A percentile compares a stretch with the other conserved stretches of the same genome.
These are phyloP conservation scores for Rhinatrema bivittatum DNA, from an alignment of 2,797 vertebrate species.

Conservation along the genomic window DNA sequence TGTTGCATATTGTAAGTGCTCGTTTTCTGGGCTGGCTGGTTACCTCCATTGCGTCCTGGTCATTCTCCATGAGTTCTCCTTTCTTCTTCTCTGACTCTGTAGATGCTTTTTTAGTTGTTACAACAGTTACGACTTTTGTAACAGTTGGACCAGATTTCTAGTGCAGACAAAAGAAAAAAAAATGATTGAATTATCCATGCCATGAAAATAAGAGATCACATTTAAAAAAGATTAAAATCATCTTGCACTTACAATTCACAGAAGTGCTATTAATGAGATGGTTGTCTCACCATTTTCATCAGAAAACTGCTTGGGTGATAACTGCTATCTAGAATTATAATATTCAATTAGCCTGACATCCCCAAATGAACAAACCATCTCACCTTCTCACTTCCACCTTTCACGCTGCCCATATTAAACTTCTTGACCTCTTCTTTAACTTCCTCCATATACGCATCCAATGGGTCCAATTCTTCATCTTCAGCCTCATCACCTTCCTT, in stretches of 20 bases:
- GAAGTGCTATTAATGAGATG: too few relatives aligned
- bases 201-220: neutral
- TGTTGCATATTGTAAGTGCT: too few relatives aligned
- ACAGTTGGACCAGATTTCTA: slow-evolving; percentile 86
- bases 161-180: slow-evolving; percentile 6
- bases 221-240: neutral
- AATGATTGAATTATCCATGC: rapidly evolving
- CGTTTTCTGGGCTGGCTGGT: too few relatives aligned
- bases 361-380: neutral
- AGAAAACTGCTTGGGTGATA: too few relatives aligned
- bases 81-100: slow-evolving; percentile 86
- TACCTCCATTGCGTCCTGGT: slow-evolving; percentile 98
- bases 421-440: slow-evolving; percentile 98
- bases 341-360: neutral
- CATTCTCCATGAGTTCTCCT: slow-evolving; percentile 97
- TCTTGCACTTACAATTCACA: neutral
- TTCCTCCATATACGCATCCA: slow-evolving; percentile 98
- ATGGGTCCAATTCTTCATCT: slow-evolving; percentile 85
- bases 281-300: too few relatives aligned
- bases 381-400: slow-evolving; percentile 91
- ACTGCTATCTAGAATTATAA: too few relatives aligned
- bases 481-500: slow-evolving; percentile 68
- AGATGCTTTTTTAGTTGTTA: slow-evolving; percentile 87
- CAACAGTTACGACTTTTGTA: slow-evolving; percentile 89
- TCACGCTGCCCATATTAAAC: slow-evolving; percentile 92